phyloP scores from a whole-genome alignment of 2,113 vertebrate species.

The Leptocoma aspasia region DNA sequence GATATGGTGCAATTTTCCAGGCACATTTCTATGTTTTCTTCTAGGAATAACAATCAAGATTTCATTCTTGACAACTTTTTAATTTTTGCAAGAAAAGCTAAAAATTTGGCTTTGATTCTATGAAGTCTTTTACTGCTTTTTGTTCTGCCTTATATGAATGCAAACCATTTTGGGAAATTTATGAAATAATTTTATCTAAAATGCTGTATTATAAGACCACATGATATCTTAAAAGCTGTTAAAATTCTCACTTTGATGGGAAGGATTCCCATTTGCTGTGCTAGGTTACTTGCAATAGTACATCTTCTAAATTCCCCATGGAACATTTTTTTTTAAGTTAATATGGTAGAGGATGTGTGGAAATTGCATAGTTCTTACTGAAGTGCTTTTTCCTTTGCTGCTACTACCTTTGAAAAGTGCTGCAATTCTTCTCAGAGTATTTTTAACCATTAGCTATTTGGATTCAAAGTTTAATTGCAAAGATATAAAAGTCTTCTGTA shows the following conservation, averaged over 20 bases:
- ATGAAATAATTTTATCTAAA: slow-evolving; percentile 47
- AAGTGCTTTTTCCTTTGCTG: slow-evolving; percentile 1
- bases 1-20: slow-evolving; percentile 55
- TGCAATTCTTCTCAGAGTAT: neutral
- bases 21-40: slow-evolving; percentile 63
- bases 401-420: neutral
- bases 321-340: neutral
- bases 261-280: slow-evolving; percentile 1
- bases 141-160: slow-evolving; percentile 61
- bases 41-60: slow-evolving; percentile 45
- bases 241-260: neutral
- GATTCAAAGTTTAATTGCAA: neutral
- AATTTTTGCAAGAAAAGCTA: slow-evolving; percentile 59
- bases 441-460: neutral
- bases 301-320: neutral
- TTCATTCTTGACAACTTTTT: slow-evolving; percentile 56
- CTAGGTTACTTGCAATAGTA: neutral
- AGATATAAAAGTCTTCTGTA: neutral
- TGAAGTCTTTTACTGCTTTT: slow-evolving; percentile 50
- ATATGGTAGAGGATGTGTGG: neutral
- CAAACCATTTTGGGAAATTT: neutral
- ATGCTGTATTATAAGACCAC: slow-evolving; percentile 37
- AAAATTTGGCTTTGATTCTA: slow-evolving; percentile 36
- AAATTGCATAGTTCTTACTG: neutral
- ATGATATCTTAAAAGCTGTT: slow-evolving; percentile 10